phyloP scores from a whole-genome alignment of 1,140 invertebrate species.

The Paramacrobiotus metropolitanus region DNA sequence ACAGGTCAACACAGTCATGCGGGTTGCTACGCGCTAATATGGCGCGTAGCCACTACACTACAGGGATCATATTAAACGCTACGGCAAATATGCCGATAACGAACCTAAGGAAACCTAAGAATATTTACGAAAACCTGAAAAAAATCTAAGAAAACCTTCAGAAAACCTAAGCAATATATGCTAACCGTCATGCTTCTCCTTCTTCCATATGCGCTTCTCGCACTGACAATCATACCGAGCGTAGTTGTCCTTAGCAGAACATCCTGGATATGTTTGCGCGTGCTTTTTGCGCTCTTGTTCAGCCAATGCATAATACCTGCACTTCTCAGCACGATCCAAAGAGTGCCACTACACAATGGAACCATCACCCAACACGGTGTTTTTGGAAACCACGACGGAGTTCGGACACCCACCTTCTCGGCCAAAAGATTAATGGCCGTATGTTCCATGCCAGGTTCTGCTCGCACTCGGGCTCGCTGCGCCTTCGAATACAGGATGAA shows the following conservation, averaged over 20 bases:
- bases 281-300: slow-evolving; percentile 90
- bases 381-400: too few species aligned
- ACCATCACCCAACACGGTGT: too few species aligned
- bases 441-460: slow-evolving; percentile 90
- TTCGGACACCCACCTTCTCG: slow-evolving; percentile 62
- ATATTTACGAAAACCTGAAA: too few species aligned
- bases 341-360: slow-evolving; percentile 87
- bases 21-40: too few species aligned
- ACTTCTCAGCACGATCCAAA: slow-evolving; percentile 90
- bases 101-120: too few species aligned
- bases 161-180: too few species aligned
- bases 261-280: slow-evolving; percentile 93
- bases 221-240: slow-evolving; percentile 75
- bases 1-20: too few species aligned
- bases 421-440: slow-evolving; percentile 97
- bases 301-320: slow-evolving; percentile 99
- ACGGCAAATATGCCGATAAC: too few species aligned
- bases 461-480: slow-evolving; percentile 89
- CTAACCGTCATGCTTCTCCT: slow-evolving; percentile 67
- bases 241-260: slow-evolving; percentile 98
- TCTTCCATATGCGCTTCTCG: slow-evolving; percentile 98
- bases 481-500: slow-evolving; percentile 99
- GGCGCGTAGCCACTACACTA: too few species aligned
- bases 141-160: too few species aligned
- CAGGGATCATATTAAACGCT: too few species aligned